phyloP scores from a whole-genome alignment of 2,888 invertebrate species.

The Catocala sponsa region DNA sequence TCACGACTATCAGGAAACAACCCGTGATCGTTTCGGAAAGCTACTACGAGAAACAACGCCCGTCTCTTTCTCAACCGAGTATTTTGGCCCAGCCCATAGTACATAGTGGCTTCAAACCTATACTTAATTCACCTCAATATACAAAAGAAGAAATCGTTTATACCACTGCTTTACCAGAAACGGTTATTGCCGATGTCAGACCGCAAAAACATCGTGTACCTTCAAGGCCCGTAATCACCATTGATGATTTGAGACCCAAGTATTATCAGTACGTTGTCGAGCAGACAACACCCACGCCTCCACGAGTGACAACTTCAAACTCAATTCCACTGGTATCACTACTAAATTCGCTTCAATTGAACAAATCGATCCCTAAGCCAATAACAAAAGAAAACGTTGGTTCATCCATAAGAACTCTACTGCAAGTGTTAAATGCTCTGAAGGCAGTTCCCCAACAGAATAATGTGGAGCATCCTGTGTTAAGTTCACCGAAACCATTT shows the following conservation, averaged over 20 bases:
- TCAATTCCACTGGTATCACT: slow-evolving; percentile 83
- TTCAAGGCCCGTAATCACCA: slow-evolving; percentile 50
- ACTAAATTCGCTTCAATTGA: slow-evolving; percentile 91
- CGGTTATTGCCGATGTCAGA: slow-evolving; percentile 48
- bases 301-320: slow-evolving; percentile 57
- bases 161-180: slow-evolving; percentile 53
- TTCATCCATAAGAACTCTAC: slow-evolving; percentile 92
- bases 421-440: slow-evolving; percentile 92
- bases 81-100: slow-evolving; percentile 64
- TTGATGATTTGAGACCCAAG: slow-evolving; percentile 59
- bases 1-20: slow-evolving; percentile 57
- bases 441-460: slow-evolving; percentile 83
- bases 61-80: slow-evolving; percentile 32
- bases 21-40: slow-evolving; percentile 75
- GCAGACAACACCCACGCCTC: slow-evolving; percentile 56
- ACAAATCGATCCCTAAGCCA: slow-evolving; percentile 92
- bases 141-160: slow-evolving; percentile 62
- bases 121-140: slow-evolving; percentile 56
- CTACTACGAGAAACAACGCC: slow-evolving; percentile 75
- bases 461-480: slow-evolving; percentile 68
- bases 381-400: slow-evolving; percentile 93
- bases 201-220: slow-evolving; percentile 60
- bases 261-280: slow-evolving; percentile 72
- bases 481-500: slow-evolving; percentile 77
- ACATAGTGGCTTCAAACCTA: slow-evolving; percentile 79